Base-by-base conservation (phyloP, 2,888 invertebrate species). In the Machimus rusticus region DNA sequence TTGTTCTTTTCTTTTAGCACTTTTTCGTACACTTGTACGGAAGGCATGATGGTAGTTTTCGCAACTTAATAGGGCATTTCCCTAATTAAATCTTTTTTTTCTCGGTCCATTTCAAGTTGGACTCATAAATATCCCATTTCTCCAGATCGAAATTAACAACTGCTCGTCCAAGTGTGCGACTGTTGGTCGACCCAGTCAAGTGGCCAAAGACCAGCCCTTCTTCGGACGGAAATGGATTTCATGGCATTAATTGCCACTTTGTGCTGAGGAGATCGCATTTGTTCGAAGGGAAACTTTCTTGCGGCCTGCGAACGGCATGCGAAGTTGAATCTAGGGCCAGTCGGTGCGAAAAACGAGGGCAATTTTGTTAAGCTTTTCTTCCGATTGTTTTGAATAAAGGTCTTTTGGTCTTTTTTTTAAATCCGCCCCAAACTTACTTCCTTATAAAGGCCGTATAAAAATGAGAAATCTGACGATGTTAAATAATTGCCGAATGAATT, bases 71-170 rank as follows among this genome's bases (percentile, higher is more conserved):
- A 23, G 85, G 74, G 57, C 46, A 85, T 85, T 85, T 85, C 43
- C 85, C 85, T 85, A 85, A 85, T 85, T 85, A 85, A 85, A 85
- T 39, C 74, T 37, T 74, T 74, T 74, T 85, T 74, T 85, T 74
- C 51, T 23, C 57, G 43, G 16, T 46, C 31, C 28, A 23, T 28
- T 85, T 74, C 46, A 23, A 34, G 19, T 39, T n/a, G 43, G 66
- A 28, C 39, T 46, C 43, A 74, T 85, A 74, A 74, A 85, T 85
- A 46, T 74, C 66, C 55, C 23, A 57, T 74, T 85, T 74, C 66
- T 66, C 28, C 37, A 74, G 74, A 74, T 85, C 46, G 85, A 74
- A 74, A 74, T 85, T 85, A 74, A 85, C 74, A 43, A 84, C 39
- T 12, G 2, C 19, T 46, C 34, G 39, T 12, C 37, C 66, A 84